Evolutionary conservation across 92 coral and sea anemone genomes (phyloP).

Genomic region (Pocillopora meandrina): DNA sequence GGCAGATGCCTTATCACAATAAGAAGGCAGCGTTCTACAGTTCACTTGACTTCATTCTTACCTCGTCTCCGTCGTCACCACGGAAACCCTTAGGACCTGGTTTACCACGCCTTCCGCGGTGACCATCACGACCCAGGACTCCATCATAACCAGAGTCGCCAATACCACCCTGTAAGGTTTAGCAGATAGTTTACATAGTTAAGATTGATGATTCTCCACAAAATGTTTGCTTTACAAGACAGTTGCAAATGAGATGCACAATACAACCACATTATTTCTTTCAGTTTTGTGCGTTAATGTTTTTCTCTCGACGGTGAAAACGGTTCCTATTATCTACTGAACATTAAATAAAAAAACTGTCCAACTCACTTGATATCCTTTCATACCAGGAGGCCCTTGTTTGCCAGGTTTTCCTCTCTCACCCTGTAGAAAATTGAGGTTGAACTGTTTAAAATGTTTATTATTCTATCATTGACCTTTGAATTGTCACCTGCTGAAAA

Average conservation of each 20-base stretch:
- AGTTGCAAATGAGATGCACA: too few species aligned
- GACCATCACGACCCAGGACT: conserved; percentile 61
- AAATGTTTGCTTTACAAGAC: too few species aligned
- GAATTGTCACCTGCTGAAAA: background rate
- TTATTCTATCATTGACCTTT: background rate
- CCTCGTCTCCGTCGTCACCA: conserved; percentile 62
- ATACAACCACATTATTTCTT: too few species aligned
- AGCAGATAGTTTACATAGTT: background rate
- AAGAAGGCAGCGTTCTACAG: too few species aligned
- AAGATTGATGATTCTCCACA: background rate
- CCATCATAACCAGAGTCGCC: conserved; percentile 72
- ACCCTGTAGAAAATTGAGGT: conserved; percentile 17
- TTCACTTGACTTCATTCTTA: background rate
- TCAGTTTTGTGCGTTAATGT: too few species aligned
- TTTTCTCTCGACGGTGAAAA: too few species aligned
- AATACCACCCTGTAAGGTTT: conserved; percentile 16
- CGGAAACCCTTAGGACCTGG: conserved; percentile 42
- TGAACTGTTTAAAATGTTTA: background rate
- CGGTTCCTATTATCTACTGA: too few species aligned
- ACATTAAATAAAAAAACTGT: background rate
- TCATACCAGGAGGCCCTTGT: conserved; percentile 44
- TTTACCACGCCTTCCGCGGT: conserved; percentile 65
- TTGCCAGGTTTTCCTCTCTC: conserved; percentile 42
- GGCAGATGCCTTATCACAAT: too few species aligned
- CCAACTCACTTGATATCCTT: conserved; percentile 48